Percentiles rank a stretch among this genome's conserved stretches.
Evolutionary conservation across 2,888 invertebrate genomes (phyloP).

Genomic region (Anticlea derivata): DNA sequence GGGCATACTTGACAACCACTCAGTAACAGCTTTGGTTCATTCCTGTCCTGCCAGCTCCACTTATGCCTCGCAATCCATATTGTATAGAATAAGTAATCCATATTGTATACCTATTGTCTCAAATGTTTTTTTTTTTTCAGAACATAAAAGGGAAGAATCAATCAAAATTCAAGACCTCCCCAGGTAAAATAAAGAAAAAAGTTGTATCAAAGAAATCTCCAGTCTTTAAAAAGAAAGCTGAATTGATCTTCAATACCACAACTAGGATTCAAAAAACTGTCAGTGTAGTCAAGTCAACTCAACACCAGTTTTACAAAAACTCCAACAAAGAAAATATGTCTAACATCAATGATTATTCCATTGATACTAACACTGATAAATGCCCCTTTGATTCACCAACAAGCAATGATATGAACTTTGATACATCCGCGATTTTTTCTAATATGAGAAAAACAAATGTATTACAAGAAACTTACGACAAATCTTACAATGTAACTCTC

Average conservation of each 20-base stretch:
- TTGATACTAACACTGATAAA: slow-evolving; percentile 46
- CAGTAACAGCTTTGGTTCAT: too few relatives aligned
- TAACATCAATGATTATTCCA: slow-evolving; percentile 50
- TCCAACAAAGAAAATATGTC: slow-evolving; percentile 60
- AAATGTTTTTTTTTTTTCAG: slow-evolving; percentile 48
- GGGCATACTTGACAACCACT: too few relatives aligned
- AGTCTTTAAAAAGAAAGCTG: slow-evolving; percentile 66
- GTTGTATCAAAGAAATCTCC: slow-evolving; percentile 63
- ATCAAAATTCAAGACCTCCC: slow-evolving; percentile 66
- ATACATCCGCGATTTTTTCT: slow-evolving; percentile 72
- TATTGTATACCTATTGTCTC: background rate
- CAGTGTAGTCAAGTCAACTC: slow-evolving; percentile 51
- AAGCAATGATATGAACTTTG: slow-evolving; percentile 62
- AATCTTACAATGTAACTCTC: slow-evolving; percentile 44
- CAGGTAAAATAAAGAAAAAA: slow-evolving; percentile 72
- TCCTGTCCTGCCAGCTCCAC: too few relatives aligned
- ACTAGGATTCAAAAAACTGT: slow-evolving; percentile 58
- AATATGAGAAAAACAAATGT: slow-evolving; percentile 55
- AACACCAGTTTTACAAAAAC: slow-evolving; percentile 49
- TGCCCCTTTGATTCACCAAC: slow-evolving; percentile 71
- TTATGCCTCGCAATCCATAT: too few relatives aligned
- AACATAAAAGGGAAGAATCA: slow-evolving; percentile 58
- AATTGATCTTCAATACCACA: slow-evolving; percentile 55
- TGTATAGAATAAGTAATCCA: too few relatives aligned
- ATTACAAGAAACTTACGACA: slow-evolving; percentile 67